Evolutionary conservation across 2,797 vertebrate species (phyloP), one percentile per base, ranked within the genome.

Genomic region (Melanotaenia parkinsoni): DNA sequence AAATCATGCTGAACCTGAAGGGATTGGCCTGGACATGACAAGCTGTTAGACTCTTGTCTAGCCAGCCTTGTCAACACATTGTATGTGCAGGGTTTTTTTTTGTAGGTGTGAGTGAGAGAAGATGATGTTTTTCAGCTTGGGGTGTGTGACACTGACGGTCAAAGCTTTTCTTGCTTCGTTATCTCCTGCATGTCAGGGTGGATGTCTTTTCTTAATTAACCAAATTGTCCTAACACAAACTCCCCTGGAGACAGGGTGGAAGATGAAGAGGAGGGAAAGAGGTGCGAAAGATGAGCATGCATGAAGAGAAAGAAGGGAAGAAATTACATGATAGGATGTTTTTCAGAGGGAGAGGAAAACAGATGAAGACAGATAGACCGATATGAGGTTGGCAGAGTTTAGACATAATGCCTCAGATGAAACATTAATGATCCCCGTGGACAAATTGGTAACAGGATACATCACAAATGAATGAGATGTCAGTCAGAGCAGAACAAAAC

Each of bases 161-260:
- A 12, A 79, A 38, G 45, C 35, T 26, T 37, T 45, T 13, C 22
- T 18, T 60, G 30, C 43, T 79, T 67, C 8, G 45, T 63, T 45
- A 61, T 28, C 51, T 57, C 63, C 53, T 32, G 26, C 1, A 26
- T 72, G 68, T 32, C 67, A 70, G 69, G 76, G 77, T 50, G 72
- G 60, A 70, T 71, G 80, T 88, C 86, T 43, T 76, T 71, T 74
- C 50, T 80, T 89, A 86, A 90, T 93, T 87, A 90, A 80, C 57
- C 18, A 76, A 79, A 82, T 63, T 54, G 82, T 71, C 80, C 67
- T 32, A 83, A 80, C 80, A 22, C 24, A 57, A 38, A 64, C 40
- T 14, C 57, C 83, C 45, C 56, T 2, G 57, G 73, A 78, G 77
- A 56, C 30, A 0, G 26, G 20, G 54, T 70, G 22, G 30, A 43